Base-by-base conservation (phyloP, 2,888 invertebrate genomes). In the Zygothrica quintamaculata region DNA sequence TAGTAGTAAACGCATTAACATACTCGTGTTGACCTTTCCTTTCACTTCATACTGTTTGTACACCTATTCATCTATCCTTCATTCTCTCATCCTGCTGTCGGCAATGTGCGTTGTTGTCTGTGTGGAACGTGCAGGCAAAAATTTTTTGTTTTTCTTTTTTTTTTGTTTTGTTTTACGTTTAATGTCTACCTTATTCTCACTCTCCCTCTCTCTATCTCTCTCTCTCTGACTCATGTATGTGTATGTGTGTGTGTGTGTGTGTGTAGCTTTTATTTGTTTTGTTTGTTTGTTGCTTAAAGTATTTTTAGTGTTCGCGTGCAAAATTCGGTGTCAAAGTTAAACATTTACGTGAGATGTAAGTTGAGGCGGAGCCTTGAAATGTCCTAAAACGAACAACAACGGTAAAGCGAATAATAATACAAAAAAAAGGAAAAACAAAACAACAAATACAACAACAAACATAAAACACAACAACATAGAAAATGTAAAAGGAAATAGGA, bases 301-400 rank as follows among this genome's bases (percentile, higher is more conserved):
- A 76, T 82, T 73, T 76, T 68, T 76, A 65, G 70, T 82, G 76
- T 25, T 80, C 65, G 85, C 82, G 85, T 80, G 82, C 69, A 43
- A 61, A 75, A 51, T 65, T 76, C 25, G 66, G 66, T 73, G 73
- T 78, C 66, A 72, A 70, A 75, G 59, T 65, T 48, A 67, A 79
- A 75, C 65, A 72, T 61, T 84, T 44, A 65, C 60, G 68, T 61
- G 67, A 62, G 62, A 68, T 81, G 69, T 65, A 64, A 66, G 82
- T 65, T 58, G 48, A 46, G 18, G 48, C 44, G 18, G 44, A 65
- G 70, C 80, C 80, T 80, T 80, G 86, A 79, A 85, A 77, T 66
- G 65, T 62, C 62, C 77, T 57, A 43, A 76, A 73, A n/a, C n/a
- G n/a, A n/a, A n/a, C n/a, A n/a, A n/a, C n/a, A 52, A 53, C 44